Conservation (phyloP, 2,113 vertebrate genomes). For the Corythornis vintsioides region DNA sequence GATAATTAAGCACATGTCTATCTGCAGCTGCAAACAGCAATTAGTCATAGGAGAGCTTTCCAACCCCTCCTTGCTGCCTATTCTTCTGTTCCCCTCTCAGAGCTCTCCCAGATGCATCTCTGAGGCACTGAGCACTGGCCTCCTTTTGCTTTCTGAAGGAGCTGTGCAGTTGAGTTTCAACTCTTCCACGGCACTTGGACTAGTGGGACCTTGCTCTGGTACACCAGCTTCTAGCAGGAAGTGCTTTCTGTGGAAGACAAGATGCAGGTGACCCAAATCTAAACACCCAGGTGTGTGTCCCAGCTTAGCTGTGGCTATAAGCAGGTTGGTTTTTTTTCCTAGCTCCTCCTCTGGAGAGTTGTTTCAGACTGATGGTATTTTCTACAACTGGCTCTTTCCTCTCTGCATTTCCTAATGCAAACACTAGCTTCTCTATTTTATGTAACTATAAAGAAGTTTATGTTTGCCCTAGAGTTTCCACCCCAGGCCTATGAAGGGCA, state of each 20-base stretch:
- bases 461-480: not conserved
- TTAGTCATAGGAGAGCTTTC: slow-evolving; percentile 57
- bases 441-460: not conserved
- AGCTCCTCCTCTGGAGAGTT: not conserved
- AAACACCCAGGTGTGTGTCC: not conserved
- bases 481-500: not conserved
- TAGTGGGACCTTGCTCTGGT: not conserved
- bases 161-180: not conserved
- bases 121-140: not conserved
- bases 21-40: slow-evolving; percentile 63
- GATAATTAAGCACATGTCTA: slow-evolving; percentile 63
- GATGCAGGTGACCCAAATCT: not conserved
- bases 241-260: not conserved
- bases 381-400: not conserved
- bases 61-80: slow-evolving; percentile 19
- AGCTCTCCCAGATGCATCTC: not conserved
- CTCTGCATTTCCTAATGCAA: not conserved
- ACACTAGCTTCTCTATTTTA: not conserved
- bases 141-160: not conserved
- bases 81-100: not conserved
- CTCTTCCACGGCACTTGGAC: not conserved
- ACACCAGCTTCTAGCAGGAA: not conserved
- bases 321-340: not conserved
- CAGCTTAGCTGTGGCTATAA: not conserved
- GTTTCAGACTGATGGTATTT: not conserved